Evolutionary conservation across 2,797 vertebrate species (phyloP).

Genomic region (Ctenopoma multispine): DNA sequence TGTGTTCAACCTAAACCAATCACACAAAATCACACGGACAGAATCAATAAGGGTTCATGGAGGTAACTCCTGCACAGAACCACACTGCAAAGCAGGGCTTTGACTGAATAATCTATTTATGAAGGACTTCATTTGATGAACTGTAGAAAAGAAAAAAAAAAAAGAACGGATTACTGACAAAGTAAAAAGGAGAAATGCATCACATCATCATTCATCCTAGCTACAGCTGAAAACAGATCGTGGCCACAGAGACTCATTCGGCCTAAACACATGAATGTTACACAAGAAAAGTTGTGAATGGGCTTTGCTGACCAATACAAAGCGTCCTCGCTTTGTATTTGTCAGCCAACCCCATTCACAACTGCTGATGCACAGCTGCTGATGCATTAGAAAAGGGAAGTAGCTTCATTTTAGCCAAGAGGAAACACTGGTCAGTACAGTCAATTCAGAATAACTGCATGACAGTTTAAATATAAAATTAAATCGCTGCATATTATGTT

Average conservation of each 20-base stretch:
- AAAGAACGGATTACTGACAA: too few relatives aligned
- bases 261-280: constrained; percentile 15
- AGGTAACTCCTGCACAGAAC: neutral
- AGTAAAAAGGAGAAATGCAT: neutral
- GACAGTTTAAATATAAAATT: neutral
- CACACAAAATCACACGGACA: neutral
- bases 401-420: constrained; percentile 16
- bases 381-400: constrained; percentile 49
- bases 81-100: neutral
- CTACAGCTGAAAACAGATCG: constrained; percentile 5
- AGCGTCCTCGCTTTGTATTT: too few relatives aligned
- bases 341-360: too few relatives aligned
- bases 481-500: neutral
- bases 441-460: neutral
- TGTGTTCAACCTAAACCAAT: neutral
- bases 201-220: neutral
- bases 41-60: neutral
- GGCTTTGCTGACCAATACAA: constrained; percentile 54
- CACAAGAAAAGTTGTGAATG: constrained; percentile 46
- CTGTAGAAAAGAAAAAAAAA: constrained; percentile 1
- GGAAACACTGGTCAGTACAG: constrained; percentile 26
- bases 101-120: neutral
- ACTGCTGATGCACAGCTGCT: too few relatives aligned
- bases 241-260: constrained; percentile 40
- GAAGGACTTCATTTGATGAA: neutral